Percentiles rank a stretch among this genome's conserved stretches.
phyloP scores from a whole-genome alignment of 2,888 invertebrate genomes.

The Amblyjoppa fuscipennis region DNA sequence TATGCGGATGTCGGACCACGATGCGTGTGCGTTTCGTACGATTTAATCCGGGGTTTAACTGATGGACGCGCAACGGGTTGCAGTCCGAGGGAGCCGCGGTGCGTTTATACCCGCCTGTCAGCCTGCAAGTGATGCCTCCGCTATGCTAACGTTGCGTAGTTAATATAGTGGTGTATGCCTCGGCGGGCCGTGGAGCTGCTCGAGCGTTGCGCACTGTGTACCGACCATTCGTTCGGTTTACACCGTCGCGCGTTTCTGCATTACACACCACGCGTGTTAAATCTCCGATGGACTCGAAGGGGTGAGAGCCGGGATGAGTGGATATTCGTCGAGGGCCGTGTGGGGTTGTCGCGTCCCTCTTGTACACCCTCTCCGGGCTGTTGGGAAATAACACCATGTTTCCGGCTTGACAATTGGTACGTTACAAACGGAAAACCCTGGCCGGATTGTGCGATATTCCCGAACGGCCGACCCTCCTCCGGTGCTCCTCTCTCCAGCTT shows the following conservation, averaged over 20 bases:
- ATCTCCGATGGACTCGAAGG: conserved; percentile 44
- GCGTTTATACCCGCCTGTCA: not conserved
- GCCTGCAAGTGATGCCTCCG: conserved; percentile 14
- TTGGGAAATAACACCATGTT: conserved; percentile 64
- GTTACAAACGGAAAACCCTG: conserved; percentile 58
- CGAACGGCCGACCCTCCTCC: not conserved
- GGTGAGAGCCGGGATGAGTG: conserved; percentile 35
- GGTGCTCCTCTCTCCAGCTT: conserved; percentile 23
- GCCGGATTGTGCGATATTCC: conserved; percentile 52
- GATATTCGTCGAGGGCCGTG: conserved; percentile 38
- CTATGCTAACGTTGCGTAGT: conserved; percentile 2
- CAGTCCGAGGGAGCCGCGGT: not conserved
- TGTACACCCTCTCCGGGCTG: conserved; percentile 8
- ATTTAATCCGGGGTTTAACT: conserved; percentile 1
- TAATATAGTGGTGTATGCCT: conserved; percentile 28
- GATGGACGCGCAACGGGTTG: conserved; percentile 1
- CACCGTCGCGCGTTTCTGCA: conserved; percentile 9
- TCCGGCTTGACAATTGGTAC: conserved; percentile 64
- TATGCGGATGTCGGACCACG: not conserved
- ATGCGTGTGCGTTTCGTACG: not conserved
- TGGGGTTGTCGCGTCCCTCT: conserved; percentile 13
- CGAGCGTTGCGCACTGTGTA: conserved; percentile 31
- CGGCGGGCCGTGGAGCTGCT: conserved; percentile 18
- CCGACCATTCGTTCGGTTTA: conserved; percentile 16
- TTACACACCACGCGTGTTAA: conserved; percentile 51